Evolutionary conservation across 2,888 invertebrate genomes (phyloP).

Genomic region (Nesidiocoris tenuis): DNA sequence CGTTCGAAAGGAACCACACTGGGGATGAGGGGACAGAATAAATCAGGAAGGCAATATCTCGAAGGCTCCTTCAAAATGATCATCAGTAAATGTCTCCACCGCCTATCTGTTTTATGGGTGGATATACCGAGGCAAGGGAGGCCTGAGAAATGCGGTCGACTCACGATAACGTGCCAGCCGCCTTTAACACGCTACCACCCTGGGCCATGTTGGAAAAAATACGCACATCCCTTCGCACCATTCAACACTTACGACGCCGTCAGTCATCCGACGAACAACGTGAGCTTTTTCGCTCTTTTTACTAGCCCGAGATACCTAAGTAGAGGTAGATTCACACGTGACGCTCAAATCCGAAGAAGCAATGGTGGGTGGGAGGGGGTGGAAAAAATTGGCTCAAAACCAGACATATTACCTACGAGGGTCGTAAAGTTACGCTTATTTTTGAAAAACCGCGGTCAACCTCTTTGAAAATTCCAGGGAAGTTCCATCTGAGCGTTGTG

Average conservation of each 20-base stretch:
- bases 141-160: conserved; percentile 7
- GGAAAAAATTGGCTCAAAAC: too few species aligned
- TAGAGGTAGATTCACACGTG: too few species aligned
- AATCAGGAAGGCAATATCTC: neutral
- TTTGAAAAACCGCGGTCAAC: too few species aligned
- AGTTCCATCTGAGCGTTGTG: too few species aligned
- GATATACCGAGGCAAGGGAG: neutral
- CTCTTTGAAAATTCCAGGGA: too few species aligned
- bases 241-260: neutral
- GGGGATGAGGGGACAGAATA: neutral
- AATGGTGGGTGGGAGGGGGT: too few species aligned
- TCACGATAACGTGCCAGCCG: conserved; percentile 5
- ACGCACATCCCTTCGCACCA: neutral
- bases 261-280: neutral
- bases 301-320: neutral
- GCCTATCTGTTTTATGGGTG: conserved; percentile 14
- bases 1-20: neutral
- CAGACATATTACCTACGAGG: too few species aligned
- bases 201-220: neutral
- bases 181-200: neutral
- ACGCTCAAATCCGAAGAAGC: too few species aligned
- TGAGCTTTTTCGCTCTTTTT: neutral
- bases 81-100: conserved; percentile 14
- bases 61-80: conserved; percentile 1
- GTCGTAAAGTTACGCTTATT: too few species aligned